Percentiles rank a stretch among this genome's conserved stretches.
Conservation (phyloP, 2,888 invertebrate species). For the Nycteola revayana region DNA sequence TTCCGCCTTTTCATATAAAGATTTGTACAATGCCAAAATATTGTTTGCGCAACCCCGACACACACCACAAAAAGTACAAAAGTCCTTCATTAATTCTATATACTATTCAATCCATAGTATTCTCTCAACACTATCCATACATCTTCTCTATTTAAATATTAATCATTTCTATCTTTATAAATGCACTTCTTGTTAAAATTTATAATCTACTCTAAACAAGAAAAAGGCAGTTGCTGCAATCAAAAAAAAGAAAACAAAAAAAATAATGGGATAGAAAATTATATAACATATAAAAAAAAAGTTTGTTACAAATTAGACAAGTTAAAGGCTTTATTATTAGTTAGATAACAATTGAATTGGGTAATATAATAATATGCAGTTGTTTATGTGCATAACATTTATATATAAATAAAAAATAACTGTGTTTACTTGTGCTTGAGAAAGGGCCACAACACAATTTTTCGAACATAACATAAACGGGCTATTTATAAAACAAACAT, state of each 20-base stretch:
- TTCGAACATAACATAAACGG: conserved; percentile 4
- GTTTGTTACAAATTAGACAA: conserved; percentile 27
- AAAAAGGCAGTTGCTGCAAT: conserved; percentile 12
- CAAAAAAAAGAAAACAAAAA: too few species aligned
- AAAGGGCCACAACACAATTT: too few species aligned
- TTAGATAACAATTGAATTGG: conserved; percentile 13
- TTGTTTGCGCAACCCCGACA: conserved; percentile 59
- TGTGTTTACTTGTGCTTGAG: too few species aligned
- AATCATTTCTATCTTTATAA: conserved; percentile 73
- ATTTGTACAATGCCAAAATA: conserved; percentile 33
- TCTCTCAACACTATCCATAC: conserved; percentile 71
- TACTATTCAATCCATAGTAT: conserved; percentile 58
- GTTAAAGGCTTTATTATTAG: conserved; percentile 16
- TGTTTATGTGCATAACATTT: too few species aligned
- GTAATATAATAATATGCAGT: too few species aligned
- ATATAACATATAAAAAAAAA: conserved; percentile 1
- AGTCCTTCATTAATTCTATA: conserved; percentile 62
- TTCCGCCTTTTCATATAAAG: too few species aligned
- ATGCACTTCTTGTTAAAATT: conserved; percentile 76
- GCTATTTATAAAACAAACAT: conserved; percentile 14
- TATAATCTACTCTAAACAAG: conserved; percentile 54
- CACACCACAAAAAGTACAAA: conserved; percentile 78
- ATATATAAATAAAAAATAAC: too few species aligned
- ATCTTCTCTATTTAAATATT: conserved; percentile 67
- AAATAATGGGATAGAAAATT: too few species aligned